Percentiles rank a stretch among this genome's conserved stretches.
These are phyloP conservation scores for Eumacrocentrus americanus DNA, from an alignment of 2,888 invertebrate genomes.

Conservation along the genomic window DNA sequence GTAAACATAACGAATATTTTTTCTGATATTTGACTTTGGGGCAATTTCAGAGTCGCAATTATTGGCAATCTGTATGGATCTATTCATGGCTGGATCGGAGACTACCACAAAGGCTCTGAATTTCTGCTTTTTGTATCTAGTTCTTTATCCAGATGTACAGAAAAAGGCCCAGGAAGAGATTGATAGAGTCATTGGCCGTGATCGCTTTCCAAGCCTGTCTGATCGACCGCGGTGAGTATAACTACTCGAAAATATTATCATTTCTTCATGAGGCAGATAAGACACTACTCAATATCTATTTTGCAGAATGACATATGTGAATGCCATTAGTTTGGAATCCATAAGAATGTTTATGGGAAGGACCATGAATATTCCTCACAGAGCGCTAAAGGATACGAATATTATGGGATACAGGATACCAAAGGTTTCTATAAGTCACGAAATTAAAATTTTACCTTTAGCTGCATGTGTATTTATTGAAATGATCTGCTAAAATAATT, in stretches of 20 bases:
- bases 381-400: slow-evolving; percentile 75
- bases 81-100: slow-evolving; percentile 88
- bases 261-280: too few relatives aligned
- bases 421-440: slow-evolving; percentile 65
- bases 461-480: too few relatives aligned
- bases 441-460: background rate
- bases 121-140: slow-evolving; percentile 77
- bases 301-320: slow-evolving; percentile 79
- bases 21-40: too few relatives aligned
- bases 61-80: slow-evolving; percentile 80
- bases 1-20: slow-evolving; percentile 7
- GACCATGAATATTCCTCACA: slow-evolving; percentile 80
- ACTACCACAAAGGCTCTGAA: slow-evolving; percentile 81
- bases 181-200: slow-evolving; percentile 73
- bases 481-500: background rate
- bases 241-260: background rate
- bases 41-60: slow-evolving; percentile 74
- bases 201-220: slow-evolving; percentile 71
- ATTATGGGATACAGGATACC: slow-evolving; percentile 78
- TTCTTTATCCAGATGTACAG: slow-evolving; percentile 75
- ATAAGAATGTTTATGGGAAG: slow-evolving; percentile 81
- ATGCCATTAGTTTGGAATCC: slow-evolving; percentile 78
- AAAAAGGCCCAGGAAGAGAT: slow-evolving; percentile 79
- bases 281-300: too few relatives aligned
- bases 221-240: slow-evolving; percentile 72